Evolutionary conservation across 2,113 vertebrate genomes (phyloP).

Genomic region (Corythaixoides concolor): DNA sequence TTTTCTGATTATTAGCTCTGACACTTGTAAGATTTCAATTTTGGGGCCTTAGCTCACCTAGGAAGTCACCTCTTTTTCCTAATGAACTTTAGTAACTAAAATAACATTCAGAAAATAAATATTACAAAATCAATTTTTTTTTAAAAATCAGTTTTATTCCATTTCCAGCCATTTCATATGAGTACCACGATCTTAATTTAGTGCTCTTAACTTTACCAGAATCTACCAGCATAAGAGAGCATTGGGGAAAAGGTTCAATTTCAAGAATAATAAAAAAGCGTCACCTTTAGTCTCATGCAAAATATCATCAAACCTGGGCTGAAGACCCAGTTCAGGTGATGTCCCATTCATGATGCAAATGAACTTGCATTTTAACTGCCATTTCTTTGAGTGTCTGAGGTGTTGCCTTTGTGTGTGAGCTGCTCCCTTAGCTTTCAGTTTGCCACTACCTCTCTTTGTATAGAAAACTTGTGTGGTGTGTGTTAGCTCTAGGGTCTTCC

Average conservation of each 20-base stretch:
- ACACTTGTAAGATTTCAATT: background rate
- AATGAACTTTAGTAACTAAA: background rate
- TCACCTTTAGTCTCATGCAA: background rate
- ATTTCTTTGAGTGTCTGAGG: background rate
- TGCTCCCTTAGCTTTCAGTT: background rate
- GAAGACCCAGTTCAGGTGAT: background rate
- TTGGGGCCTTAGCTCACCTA: background rate
- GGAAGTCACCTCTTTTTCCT: background rate
- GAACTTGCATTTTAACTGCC: background rate
- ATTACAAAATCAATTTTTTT: background rate
- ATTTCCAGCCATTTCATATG: background rate
- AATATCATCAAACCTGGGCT: background rate
- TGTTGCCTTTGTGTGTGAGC: background rate
- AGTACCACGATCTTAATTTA: background rate
- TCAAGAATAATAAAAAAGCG: background rate
- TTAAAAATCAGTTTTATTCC: background rate
- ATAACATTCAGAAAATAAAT: background rate
- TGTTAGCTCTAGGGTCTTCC: background rate
- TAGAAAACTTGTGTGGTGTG: background rate
- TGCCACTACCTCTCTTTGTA: background rate
- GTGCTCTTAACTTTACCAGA: background rate
- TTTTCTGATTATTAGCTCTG: background rate
- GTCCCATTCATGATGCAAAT: background rate
- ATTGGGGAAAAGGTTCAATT: background rate
- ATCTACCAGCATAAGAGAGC: background rate